Base-by-base conservation (phyloP, 1,140 invertebrate species). In the Papilio polyxenes region DNA sequence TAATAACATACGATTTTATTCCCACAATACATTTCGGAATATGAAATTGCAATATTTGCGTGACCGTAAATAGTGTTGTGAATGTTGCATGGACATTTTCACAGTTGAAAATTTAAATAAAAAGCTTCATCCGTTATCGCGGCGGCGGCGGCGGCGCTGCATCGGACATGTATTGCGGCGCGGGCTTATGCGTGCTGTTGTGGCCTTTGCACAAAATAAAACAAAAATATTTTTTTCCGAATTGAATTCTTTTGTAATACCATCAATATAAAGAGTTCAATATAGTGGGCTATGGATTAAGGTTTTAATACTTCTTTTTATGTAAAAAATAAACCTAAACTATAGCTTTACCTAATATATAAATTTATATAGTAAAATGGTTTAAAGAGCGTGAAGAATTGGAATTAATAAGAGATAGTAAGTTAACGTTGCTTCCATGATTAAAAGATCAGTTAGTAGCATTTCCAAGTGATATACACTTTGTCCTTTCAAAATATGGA, bases 61-160 rank as follows among this genome's bases (percentile, higher is more conserved):
- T 37, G 49, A 77, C 5, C 49, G 49, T 77, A 77, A 77, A 77
- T 77, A 51, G 20, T 76, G 44, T 23, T 20, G 17, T 20, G 75
- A 76, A n/a, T 77, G 75, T 77, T 77, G 75, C 75, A 53, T 56
- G 48, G 20, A 59, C n/a, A n/a, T 77, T 77, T 49, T 31, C 44
- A 37, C 75, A 56, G 75, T 53, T 53, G 20, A 53, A 77, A 77
- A 56, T 77, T 77, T 77, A 20, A 77, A 77, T 77, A 77, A 77
- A 77, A 77, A 77, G 8, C 49, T 77, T 53, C 75, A 77, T 77
- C 49, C 75, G 48, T 77, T 77, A 77, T 77, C 75, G 23, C 20
- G 75, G 48, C 20, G 75, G 15, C 44, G n/a, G 23, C 20, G 75
- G 48, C 20, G 75, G 15, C 44, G n/a, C 48, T 77, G 75, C 49